These are phyloP conservation scores for Reinhardtius hippoglossoides DNA, from an alignment of 2,113 vertebrate species.

Conservation along the genomic window DNA sequence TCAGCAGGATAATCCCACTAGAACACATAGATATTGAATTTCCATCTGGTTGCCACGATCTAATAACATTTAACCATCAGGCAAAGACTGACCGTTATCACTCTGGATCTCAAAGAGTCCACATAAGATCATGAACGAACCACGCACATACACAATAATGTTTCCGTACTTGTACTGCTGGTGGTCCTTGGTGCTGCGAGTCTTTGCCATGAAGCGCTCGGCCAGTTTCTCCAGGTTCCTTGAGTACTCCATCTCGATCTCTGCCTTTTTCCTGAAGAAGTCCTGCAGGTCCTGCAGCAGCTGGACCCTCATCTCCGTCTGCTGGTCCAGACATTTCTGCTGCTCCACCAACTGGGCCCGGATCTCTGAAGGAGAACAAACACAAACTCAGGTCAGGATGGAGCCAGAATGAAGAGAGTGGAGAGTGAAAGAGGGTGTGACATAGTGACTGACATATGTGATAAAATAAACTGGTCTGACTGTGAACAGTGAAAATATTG, in stretches of 20 bases:
- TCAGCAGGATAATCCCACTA: background rate
- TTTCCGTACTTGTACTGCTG: conserved; percentile 96
- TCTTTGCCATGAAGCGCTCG: conserved; percentile 99
- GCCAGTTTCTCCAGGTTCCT: conserved; percentile 97
- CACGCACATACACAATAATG: background rate
- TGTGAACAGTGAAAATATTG: no score
- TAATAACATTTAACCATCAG: background rate
- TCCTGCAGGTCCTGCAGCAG: conserved; percentile 98
- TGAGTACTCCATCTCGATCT: conserved; percentile 98
- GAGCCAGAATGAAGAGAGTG: background rate
- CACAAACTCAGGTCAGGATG: conserved; percentile 30
- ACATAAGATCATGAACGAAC: background rate
- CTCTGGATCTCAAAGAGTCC: no score
- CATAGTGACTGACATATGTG: no score
- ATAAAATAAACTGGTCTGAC: no score
- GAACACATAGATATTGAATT: background rate
- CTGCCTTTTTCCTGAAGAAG: conserved; percentile 98
- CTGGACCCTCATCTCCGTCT: conserved; percentile 97
- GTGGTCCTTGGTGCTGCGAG: conserved; percentile 98
- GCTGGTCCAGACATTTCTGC: conserved; percentile 98
- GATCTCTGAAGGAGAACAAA: conserved; percentile 85
- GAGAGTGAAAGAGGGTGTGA: no score
- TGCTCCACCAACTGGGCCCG: conserved; percentile 96
- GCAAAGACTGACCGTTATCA: background rate
- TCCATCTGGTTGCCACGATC: background rate